A percentile compares a stretch with the other conserved stretches of the same genome.
These are phyloP conservation scores for Tuta absoluta DNA, from an alignment of 2,888 invertebrate species.

Conservation along the genomic window DNA sequence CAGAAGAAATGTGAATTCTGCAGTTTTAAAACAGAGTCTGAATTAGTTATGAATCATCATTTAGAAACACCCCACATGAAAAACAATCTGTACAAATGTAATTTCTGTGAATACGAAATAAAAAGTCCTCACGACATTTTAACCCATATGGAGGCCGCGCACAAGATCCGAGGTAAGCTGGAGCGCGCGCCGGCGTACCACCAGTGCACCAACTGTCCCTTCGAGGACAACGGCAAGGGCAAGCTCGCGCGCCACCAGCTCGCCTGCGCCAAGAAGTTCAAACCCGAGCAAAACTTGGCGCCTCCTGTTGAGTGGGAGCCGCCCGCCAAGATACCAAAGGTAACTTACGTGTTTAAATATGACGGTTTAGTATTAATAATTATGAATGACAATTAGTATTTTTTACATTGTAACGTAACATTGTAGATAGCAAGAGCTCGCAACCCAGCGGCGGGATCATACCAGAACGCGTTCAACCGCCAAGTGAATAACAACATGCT, in stretches of 20 bases:
- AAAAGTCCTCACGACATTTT: conserved; percentile 93
- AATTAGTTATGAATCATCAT: conserved; percentile 91
- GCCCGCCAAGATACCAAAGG: conserved; percentile 94
- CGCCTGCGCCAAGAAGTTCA: conserved; percentile 94
- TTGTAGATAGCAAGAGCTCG: conserved; percentile 59
- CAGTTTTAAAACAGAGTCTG: conserved; percentile 93
- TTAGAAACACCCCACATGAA: conserved; percentile 95
- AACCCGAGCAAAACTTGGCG: conserved; percentile 91
- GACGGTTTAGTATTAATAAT: no score
- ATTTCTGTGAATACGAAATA: conserved; percentile 90
- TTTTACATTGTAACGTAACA: neutral
- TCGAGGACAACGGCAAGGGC: conserved; percentile 96
- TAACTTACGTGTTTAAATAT: conserved; percentile 50
- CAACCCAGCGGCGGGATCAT: conserved; percentile 60
- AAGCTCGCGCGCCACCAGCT: conserved; percentile 93
- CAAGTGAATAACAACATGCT: conserved; percentile 59
- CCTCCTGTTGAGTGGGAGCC: conserved; percentile 96
- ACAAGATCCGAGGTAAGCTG: conserved; percentile 90
- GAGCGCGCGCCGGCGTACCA: conserved; percentile 93
- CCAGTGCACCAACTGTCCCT: conserved; percentile 96
- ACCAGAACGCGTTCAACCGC: conserved; percentile 62
- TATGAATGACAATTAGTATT: neutral
- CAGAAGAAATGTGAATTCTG: conserved; percentile 93
- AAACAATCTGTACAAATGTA: conserved; percentile 92
- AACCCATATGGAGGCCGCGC: conserved; percentile 95